Conservation (phyloP, 2,888 invertebrate genomes). For the Incurvaria masculella region DNA sequence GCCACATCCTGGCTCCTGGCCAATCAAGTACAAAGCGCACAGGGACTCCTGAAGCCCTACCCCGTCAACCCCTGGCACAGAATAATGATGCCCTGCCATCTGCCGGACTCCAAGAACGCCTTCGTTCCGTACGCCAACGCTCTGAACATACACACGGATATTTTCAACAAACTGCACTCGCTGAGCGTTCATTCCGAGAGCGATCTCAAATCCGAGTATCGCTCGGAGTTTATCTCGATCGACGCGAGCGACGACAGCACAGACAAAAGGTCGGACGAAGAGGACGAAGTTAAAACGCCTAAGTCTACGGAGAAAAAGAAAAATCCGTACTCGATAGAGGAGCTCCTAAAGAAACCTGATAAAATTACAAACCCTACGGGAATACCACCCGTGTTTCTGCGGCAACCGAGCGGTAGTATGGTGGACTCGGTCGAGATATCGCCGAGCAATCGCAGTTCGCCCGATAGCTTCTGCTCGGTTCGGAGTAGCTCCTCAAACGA, state of each 20-base stretch:
- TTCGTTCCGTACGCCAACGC: constrained; percentile 35
- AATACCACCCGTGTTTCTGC: constrained; percentile 44
- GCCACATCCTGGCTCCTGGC: constrained; percentile 56
- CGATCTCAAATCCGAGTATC: constrained; percentile 8
- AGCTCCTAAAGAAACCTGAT: constrained; percentile 76
- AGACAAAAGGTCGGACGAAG: constrained; percentile 50
- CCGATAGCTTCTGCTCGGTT: constrained; percentile 43
- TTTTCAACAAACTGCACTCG: constrained; percentile 35
- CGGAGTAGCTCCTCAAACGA: constrained; percentile 44
- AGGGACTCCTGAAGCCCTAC: constrained; percentile 47
- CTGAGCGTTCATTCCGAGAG: constrained; percentile 44
- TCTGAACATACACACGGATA: constrained; percentile 34
- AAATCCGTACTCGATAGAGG: constrained; percentile 87
- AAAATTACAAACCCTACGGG: constrained; percentile 49
- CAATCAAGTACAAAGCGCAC: constrained; percentile 46
- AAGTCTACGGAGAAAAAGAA: constrained; percentile 59
- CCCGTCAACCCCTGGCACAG: constrained; percentile 57
- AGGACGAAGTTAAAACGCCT: constrained; percentile 31
- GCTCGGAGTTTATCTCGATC: constrained; percentile 48
- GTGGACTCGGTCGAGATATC: constrained; percentile 37
- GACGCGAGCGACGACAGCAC: constrained; percentile 61
- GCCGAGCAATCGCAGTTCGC: constrained; percentile 42
- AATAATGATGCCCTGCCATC: constrained; percentile 55
- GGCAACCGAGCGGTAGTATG: constrained; percentile 60
- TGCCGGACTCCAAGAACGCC: constrained; percentile 29